phyloP scores from a whole-genome alignment of 2,888 invertebrate genomes.

The Coelogynopora nodosa region DNA sequence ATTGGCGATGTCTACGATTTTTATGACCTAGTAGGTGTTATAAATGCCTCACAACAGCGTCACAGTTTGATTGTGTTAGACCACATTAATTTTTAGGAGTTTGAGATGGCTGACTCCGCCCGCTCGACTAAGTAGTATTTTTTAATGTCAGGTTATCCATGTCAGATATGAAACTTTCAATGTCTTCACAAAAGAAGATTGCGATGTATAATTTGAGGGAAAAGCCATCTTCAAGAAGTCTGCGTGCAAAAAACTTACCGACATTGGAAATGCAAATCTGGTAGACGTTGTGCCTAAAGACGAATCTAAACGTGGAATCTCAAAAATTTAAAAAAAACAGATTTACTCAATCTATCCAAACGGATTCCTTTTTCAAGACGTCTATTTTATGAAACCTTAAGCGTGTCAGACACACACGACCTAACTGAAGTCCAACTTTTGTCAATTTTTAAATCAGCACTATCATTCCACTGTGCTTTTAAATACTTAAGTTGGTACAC shows the following conservation, averaged over 20 bases:
- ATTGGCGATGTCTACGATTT: not conserved
- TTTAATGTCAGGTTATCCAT: not conserved
- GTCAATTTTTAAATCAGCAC: not conserved
- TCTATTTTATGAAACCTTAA: not conserved
- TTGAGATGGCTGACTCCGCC: not conserved
- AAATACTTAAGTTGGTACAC: not conserved
- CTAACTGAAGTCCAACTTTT: not conserved
- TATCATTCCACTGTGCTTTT: not conserved
- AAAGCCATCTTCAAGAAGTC: no score
- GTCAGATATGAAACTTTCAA: not conserved
- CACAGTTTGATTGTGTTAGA: not conserved
- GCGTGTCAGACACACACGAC: no score
- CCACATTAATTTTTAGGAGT: not conserved
- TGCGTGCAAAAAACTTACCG: not conserved
- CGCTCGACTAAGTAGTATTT: not conserved
- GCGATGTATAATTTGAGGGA: not conserved
- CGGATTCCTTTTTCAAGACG: not conserved
- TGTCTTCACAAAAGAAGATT: not conserved
- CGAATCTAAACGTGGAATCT: not conserved
- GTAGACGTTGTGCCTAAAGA: not conserved
- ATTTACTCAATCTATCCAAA: not conserved
- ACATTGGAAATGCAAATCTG: not conserved
- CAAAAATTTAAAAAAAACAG: not conserved
- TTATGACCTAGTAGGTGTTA: not conserved
- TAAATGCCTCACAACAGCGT: not conserved